Base-by-base conservation (phyloP, 2,113 vertebrate genomes). In the Malurus cyaneus region DNA sequence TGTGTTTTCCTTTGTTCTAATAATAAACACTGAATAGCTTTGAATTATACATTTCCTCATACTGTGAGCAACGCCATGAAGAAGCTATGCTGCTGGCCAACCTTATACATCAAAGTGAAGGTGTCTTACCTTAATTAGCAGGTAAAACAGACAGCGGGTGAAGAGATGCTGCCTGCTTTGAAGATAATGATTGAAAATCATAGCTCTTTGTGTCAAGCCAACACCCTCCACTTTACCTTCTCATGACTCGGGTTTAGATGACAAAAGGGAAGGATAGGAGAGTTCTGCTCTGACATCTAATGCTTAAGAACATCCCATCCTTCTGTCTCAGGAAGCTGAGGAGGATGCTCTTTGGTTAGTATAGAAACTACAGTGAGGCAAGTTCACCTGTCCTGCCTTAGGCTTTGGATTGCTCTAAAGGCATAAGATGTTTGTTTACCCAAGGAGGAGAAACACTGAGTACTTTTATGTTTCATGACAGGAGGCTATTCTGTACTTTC, bases 131-230 rank as follows among this genome's bases (percentile, higher is more conserved):
- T 89, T 96, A 97, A 96, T 78, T 96, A 91, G 66, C 80, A 96
- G 92, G 88, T 95, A 54, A 94, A 97, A 79, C 83, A 72, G 59
- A 44, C 26, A 66, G 56, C 88, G 93, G 92, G 92, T 97, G 94
- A 94, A 1, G 24, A 88, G 88, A 59, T 41, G 65, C 62, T 94
- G 39, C 65, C 71, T 92, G 78, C 92, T 87, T 94, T 93, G 94
- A 97, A 97, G 94, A 95, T 94, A 95, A 96, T 34, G 10, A 91
- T 83, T 86, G 93, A 95, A 85, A 92, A 93, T 82, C 80, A 36
- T 29, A 84, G 60, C 39, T 95, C 54, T 90, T 80, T 8, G 2
- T 57, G 94, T 80, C 64, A 94, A 62, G 60, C 25, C 73, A 93
- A 91, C 60, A 6, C 88, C 83, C 79, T 80, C 65, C 2, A 4